Base-by-base conservation (phyloP, 2,888 invertebrate genomes). In the Ephialtes manifestator region DNA sequence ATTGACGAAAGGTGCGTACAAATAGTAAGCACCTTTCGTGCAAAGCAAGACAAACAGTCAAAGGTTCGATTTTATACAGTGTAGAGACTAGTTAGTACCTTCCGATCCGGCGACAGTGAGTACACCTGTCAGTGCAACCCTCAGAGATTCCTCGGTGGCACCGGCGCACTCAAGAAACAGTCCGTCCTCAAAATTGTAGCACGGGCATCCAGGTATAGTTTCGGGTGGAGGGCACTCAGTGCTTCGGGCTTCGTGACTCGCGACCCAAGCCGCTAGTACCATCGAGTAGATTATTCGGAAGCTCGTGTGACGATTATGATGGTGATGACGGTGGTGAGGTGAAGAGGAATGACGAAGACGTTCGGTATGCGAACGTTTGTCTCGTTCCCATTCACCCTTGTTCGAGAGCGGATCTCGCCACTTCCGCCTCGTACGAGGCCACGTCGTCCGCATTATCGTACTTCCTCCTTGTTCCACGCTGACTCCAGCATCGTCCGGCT, bases 171-270 rank as follows among this genome's bases (percentile, higher is more conserved):
- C 98, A 92, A 98, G 95, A 95, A 97, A 98, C 87, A 98, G 95
- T 84, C 98, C 98, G 95, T 98, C 98, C 94, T 98, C 98, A 94
- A 98, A 97, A 94, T 97, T 97, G 95, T 98, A 98, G 94, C 98
- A 98, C 7, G 98, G 97, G 94, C 98, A 98, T 89, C 97, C 97
- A 58, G 97, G 97, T 94, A 97, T 97, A 90, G 96, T 96, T 91
- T 97, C 96, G 91, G 96, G 95, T 92, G 96, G 96, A 84, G 97
- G 97, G 93, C 97, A 97, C 92, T 96, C 94, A 87, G 93, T 93
- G 89, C 91, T 90, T 53, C 90, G 91, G 15, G 91, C 90, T 81
- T 92, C 91, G 87, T 92, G 89, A 58, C 92, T 88, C 70, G 93
- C 91, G 88, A 92, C 91, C 87, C 89, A 92, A 68, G 90, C 91